Evolutionary conservation across 2,888 invertebrate genomes (phyloP).

Genomic region (Criorhina ranunculi): DNA sequence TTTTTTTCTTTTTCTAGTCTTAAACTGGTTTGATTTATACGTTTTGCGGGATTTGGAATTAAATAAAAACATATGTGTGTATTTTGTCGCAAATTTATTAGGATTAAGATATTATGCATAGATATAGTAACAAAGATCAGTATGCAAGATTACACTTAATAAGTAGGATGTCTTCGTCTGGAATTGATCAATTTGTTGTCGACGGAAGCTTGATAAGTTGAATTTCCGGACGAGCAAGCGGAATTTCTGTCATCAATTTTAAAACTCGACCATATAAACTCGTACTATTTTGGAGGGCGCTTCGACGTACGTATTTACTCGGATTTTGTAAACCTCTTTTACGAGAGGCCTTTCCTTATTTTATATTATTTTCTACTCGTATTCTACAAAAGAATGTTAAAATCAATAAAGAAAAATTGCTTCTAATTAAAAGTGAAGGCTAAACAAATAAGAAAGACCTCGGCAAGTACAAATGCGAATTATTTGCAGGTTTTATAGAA

Average conservation of each 20-base stretch:
- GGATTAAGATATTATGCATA: constrained; percentile 2
- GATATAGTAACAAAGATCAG: not conserved
- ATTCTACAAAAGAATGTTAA: too few species aligned
- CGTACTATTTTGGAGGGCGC: too few species aligned
- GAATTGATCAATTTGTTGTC: not conserved
- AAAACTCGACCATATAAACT: not conserved
- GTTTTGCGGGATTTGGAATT: constrained; percentile 1
- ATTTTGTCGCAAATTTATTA: constrained; percentile 7
- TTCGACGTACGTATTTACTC: too few species aligned
- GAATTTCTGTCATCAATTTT: not conserved
- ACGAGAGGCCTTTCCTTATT: too few species aligned
- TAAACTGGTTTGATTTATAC: constrained; percentile 47
- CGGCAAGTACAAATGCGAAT: too few species aligned
- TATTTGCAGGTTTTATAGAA: too few species aligned
- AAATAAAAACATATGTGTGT: not conserved
- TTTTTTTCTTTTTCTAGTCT: not conserved
- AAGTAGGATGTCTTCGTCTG: not conserved
- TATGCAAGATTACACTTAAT: not conserved
- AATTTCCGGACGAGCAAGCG: constrained; percentile 19
- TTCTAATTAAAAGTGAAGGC: too few species aligned
- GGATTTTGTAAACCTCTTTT: too few species aligned
- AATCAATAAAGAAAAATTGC: too few species aligned
- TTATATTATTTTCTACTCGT: too few species aligned
- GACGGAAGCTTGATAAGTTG: not conserved
- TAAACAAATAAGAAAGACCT: too few species aligned